A percentile compares a stretch with the other conserved stretches of the same genome.
Conservation (phyloP, 2,888 invertebrate genomes). For the Trachelus stipa region DNA sequence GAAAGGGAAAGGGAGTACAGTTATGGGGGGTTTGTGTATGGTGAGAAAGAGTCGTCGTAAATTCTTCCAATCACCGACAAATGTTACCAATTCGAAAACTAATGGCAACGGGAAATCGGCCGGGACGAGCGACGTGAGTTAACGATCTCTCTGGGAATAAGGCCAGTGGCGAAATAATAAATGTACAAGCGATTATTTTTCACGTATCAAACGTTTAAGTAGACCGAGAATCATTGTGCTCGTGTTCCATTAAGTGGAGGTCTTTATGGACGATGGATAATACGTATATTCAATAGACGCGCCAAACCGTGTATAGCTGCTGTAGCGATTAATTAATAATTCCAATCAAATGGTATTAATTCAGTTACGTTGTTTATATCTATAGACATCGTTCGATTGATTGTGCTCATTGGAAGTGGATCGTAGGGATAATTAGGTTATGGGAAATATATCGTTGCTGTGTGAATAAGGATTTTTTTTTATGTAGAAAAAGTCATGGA, state of each 20-base stretch:
- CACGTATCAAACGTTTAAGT: neutral
- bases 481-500: neutral
- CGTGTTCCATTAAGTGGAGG: neutral
- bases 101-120: neutral
- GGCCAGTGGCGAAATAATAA: neutral
- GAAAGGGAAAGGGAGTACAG: slow-evolving; percentile 6
- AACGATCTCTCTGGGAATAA: neutral
- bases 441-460: neutral
- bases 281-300: neutral
- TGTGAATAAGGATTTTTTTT: neutral
- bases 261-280: neutral
- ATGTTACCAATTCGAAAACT: slow-evolving; percentile 36
- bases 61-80: slow-evolving; percentile 53
- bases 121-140: neutral
- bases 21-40: slow-evolving; percentile 7
- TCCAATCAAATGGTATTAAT: neutral
- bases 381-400: neutral
- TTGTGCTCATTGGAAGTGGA: neutral
- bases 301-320: neutral
- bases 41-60: slow-evolving; percentile 42
- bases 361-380: neutral
- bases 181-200: neutral
- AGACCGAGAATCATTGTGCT: neutral
- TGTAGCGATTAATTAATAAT: neutral
- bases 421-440: neutral